Evolutionary conservation across 2,888 invertebrate genomes (phyloP).

Genomic region (Drosophila lacicola): DNA sequence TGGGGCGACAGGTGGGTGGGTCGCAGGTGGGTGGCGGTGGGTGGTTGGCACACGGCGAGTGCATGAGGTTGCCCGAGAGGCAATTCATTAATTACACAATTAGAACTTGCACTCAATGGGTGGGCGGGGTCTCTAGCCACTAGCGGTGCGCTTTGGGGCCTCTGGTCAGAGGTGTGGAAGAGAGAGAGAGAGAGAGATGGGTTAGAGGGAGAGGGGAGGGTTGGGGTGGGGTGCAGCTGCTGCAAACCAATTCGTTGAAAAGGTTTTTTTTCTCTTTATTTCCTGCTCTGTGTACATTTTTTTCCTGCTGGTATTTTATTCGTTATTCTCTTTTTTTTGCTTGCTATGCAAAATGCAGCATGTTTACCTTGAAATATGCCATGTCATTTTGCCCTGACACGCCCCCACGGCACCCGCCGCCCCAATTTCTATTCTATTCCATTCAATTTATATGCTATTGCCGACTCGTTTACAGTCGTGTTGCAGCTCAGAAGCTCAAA

Average conservation of each 20-base stretch:
- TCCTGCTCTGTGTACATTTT: neutral
- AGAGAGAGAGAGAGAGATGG: neutral
- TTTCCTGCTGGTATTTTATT: constrained; percentile 8
- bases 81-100: constrained; percentile 78
- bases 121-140: neutral
- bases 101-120: constrained; percentile 61
- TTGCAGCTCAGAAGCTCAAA: neutral
- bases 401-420: too few species aligned
- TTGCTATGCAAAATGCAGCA: constrained; percentile 57
- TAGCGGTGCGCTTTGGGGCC: too few species aligned
- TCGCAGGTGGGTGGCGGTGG: neutral
- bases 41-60: constrained; percentile 6
- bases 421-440: too few species aligned
- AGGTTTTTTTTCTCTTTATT: constrained; percentile 6
- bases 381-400: constrained; percentile 56
- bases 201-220: neutral
- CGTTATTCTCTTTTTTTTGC: constrained; percentile 20
- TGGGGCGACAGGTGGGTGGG: constrained; percentile 1
- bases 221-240: constrained; percentile 8
- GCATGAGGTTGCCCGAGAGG: constrained; percentile 42
- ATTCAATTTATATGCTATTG: neutral
- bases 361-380: constrained; percentile 78
- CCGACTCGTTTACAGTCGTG: neutral
- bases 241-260: constrained; percentile 24
- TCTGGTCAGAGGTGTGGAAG: neutral